A percentile compares a stretch with the other conserved stretches of the same genome.
Conservation (phyloP, 2,113 vertebrate genomes). For the Corythornis madagascariensis region DNA sequence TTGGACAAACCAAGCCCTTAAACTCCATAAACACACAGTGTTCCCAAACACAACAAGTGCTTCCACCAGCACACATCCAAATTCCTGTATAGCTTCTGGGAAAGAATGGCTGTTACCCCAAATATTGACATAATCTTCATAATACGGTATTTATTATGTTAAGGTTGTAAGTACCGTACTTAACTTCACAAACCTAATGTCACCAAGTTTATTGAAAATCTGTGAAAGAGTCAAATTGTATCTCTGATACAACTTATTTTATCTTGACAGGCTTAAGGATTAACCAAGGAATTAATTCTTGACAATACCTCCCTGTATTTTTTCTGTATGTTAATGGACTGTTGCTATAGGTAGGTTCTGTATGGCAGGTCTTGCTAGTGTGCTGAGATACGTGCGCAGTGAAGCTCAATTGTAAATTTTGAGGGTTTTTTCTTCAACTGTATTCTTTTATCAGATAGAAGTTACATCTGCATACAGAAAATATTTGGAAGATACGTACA, state of each 20-base stretch:
- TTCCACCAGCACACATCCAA: not conserved
- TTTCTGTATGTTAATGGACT: not conserved
- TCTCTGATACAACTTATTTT: not conserved
- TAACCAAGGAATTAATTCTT: not conserved
- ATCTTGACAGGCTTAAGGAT: not conserved
- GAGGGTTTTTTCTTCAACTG: not conserved
- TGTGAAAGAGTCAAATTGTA: not conserved
- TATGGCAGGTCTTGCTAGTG: not conserved
- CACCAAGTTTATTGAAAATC: not conserved
- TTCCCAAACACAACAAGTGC: not conserved
- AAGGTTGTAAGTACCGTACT: not conserved
- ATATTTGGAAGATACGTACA: not conserved
- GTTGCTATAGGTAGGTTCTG: not conserved
- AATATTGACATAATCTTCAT: not conserved
- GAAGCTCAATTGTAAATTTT: fast-evolving
- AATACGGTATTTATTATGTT: not conserved
- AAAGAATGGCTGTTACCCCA: not conserved
- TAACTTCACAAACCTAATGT: not conserved
- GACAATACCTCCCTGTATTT: not conserved
- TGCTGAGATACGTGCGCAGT: not conserved
- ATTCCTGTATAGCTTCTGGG: not conserved
- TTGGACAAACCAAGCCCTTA: not conserved
- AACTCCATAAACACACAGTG: not conserved
- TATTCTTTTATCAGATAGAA: not conserved
- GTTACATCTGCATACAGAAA: not conserved